Evolutionary conservation across 2,797 vertebrate species (phyloP).

Genomic region (Enteromius treurensis): DNA sequence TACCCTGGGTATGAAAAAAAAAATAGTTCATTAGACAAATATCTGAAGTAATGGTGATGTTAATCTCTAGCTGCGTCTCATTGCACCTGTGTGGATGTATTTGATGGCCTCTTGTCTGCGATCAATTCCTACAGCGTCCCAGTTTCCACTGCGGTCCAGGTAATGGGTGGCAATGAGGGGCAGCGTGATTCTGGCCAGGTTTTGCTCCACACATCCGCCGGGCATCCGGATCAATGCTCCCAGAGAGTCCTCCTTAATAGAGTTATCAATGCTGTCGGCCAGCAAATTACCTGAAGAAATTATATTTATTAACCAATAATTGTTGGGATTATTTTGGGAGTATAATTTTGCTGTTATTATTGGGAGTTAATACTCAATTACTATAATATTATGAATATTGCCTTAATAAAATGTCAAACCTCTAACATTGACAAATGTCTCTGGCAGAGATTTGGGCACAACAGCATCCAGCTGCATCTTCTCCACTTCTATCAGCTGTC

Average conservation of each 20-base stretch:
- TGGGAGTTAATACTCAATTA: not conserved
- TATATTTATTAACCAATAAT: not conserved
- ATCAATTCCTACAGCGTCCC: conserved; percentile 72
- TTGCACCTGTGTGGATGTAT: conserved; percentile 76
- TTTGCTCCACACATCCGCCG: conserved; percentile 82
- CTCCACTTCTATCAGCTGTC: conserved; percentile 71
- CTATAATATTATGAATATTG: not conserved
- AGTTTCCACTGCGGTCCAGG: conserved; percentile 70
- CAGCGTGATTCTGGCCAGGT: conserved; percentile 76
- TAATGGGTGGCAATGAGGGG: conserved; percentile 78
- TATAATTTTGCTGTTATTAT: no score
- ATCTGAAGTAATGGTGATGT: no score
- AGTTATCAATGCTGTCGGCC: conserved; percentile 80
- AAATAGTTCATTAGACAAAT: no score
- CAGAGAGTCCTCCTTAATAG: conserved; percentile 76
- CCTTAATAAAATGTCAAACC: conserved; percentile 69
- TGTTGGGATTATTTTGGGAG: no score
- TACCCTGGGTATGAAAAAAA: conserved; percentile 76
- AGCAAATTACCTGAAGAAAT: conserved; percentile 68
- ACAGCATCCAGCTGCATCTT: conserved; percentile 75
- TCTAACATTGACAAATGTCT: conserved; percentile 85
- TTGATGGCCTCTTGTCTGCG: conserved; percentile 70
- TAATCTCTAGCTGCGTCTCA: not conserved
- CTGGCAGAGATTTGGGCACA: conserved; percentile 82
- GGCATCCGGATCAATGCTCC: conserved; percentile 77